Percentiles rank a stretch among this genome's conserved stretches.
Conservation (phyloP, 1,140 invertebrate species). For the Artemia franciscana region DNA sequence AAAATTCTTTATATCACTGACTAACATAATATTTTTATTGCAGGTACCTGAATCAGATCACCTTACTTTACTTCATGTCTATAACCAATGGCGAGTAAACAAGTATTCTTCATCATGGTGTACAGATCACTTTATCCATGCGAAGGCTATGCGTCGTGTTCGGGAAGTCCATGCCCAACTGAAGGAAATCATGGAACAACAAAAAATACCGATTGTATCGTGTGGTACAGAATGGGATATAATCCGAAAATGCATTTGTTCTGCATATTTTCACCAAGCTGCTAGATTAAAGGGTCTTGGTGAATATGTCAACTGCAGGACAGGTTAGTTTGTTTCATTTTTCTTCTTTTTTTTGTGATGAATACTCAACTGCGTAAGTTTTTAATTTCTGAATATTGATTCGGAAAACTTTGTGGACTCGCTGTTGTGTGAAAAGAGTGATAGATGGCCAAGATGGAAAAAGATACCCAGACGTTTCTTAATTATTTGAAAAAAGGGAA, state of each 20-base stretch:
- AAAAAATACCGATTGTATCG: conserved; percentile 72
- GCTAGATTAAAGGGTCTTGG: conserved; percentile 85
- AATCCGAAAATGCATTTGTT: conserved; percentile 92
- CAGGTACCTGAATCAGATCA: conserved; percentile 91
- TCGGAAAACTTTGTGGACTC: too few species aligned
- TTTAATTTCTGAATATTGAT: too few species aligned
- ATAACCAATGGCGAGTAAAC: conserved; percentile 93
- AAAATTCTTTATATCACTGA: too few species aligned
- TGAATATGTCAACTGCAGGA: conserved; percentile 93
- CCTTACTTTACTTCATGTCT: conserved; percentile 87
- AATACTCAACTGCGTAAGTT: too few species aligned
- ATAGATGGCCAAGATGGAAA: too few species aligned
- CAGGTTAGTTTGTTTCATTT: too few species aligned
- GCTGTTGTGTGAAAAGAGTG: too few species aligned
- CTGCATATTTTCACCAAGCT: conserved; percentile 95
- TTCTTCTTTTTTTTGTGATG: too few species aligned
- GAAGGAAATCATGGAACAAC: conserved; percentile 87
- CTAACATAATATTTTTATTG: too few species aligned
- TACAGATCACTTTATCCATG: conserved; percentile 92
- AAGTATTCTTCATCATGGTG: conserved; percentile 80
- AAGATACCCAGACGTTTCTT: too few species aligned
- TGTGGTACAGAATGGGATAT: conserved; percentile 96
- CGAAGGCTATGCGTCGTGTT: conserved; percentile 94
- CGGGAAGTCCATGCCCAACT: conserved; percentile 90
- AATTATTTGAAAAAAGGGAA: too few species aligned